phyloP scores from a whole-genome alignment of 2,113 vertebrate species.

The Silurus asotus region DNA sequence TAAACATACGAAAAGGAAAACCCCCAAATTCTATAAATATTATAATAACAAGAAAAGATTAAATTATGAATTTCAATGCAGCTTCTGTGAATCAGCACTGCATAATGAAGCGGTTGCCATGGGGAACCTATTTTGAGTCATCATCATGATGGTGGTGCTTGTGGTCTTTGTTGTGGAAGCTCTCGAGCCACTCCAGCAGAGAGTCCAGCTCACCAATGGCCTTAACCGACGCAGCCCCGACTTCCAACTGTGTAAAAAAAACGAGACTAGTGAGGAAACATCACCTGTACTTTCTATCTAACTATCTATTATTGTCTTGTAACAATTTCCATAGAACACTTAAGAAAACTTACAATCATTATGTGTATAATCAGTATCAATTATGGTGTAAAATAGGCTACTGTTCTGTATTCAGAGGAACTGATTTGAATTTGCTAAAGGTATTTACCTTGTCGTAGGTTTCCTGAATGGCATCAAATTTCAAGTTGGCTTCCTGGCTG shows the following conservation, averaged over 20 bases:
- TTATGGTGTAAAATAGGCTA: not conserved
- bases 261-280: slow-evolving; percentile 6
- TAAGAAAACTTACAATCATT: not conserved
- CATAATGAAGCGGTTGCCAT: not conserved
- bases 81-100: not conserved
- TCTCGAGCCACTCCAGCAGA: slow-evolving; percentile 83
- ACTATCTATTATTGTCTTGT: not conserved
- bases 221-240: slow-evolving; percentile 76
- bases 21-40: not conserved
- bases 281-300: not conserved
- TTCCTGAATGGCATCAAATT: slow-evolving; percentile 58
- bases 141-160: not conserved
- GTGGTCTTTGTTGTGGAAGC: slow-evolving; percentile 38
- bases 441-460: slow-evolving; percentile 66
- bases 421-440: not conserved
- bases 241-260: slow-evolving; percentile 74
- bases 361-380: too few species aligned
- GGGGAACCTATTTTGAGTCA: not conserved
- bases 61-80: not conserved
- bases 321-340: not conserved
- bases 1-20: not conserved
- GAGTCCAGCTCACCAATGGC: slow-evolving; percentile 86
- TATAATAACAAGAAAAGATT: not conserved
- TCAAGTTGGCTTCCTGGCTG: slow-evolving; percentile 60
- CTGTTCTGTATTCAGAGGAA: not conserved